Base-by-base conservation (phyloP, 2,113 vertebrate species). In the Xiphophorus hellerii region DNA sequence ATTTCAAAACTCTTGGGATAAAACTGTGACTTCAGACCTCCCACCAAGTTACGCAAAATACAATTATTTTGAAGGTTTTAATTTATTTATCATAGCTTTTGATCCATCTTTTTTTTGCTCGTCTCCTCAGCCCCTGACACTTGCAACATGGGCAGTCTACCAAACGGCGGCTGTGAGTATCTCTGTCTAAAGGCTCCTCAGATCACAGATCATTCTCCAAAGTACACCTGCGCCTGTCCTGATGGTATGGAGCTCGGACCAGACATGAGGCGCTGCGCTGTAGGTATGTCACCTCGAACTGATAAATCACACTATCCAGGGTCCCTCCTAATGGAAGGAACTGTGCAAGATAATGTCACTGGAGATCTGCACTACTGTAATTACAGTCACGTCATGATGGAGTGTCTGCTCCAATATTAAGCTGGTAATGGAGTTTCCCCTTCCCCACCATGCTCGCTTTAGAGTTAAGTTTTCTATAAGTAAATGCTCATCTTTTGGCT, bases 91-190 rank as follows among this genome's bases (percentile, higher is more conserved):
- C 7, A n/a, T n/a, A 25, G 7, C 9, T 58, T 58, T 3, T 58
- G 66, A 66, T 42, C 7, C 8, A 37, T 11, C 1, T 13, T 11
- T 28, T 37, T n/a, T 27, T 30, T 78, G 35, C 17, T 28, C 22
- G 48, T 73, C 37, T 22, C 67, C 28, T 74, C 97, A 99, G 98
- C 95, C 81, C 95, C 96, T 3, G 96, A 99, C 74, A 95, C 93
- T 82, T 99, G 98, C 44, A 97, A 97, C 85, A 93, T 96, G 90
- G 96, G 96, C 14, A 93, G 93, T 66, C 91, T 97, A 27, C 96
- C 96, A 14, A 98, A 98, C 0, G 98, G 98, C 2, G 98, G 98
- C 83, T 99, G 98, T 69, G 97, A 99, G 78, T 99, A 98, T 85
- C 90, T 99, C 73, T 99, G 98, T 89, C 96, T 99, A 72, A 96